Percentiles rank a stretch among this genome's conserved stretches.
Conservation (phyloP, 2,797 vertebrate genomes). For the Chelmon rostratus region DNA sequence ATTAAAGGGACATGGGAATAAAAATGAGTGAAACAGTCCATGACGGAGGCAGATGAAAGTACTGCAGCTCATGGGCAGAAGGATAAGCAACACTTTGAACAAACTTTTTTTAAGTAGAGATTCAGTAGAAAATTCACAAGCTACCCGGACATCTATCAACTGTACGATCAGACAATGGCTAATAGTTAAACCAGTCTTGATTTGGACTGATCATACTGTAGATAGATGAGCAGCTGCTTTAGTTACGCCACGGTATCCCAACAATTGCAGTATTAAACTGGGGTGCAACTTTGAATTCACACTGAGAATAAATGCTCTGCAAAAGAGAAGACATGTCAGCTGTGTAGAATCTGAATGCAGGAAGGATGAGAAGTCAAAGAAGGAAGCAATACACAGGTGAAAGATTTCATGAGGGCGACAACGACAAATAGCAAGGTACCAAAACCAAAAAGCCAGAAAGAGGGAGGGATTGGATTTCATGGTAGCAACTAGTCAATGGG, state of each 20-base stretch:
- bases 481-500: slow-evolving; percentile 5
- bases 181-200: neutral
- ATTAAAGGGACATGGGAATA: slow-evolving; percentile 49
- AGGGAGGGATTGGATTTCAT: neutral
- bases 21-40: slow-evolving; percentile 54
- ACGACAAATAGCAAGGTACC: neutral
- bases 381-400: neutral
- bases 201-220: slow-evolving; percentile 3
- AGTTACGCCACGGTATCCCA: slow-evolving; percentile 15
- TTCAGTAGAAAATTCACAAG: neutral
- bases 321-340: neutral
- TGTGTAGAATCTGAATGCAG: neutral
- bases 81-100: slow-evolving; percentile 5
- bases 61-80: slow-evolving; percentile 1
- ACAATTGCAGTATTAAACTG: slow-evolving; percentile 13
- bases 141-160: neutral
- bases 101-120: slow-evolving; percentile 17
- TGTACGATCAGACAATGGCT: neutral
- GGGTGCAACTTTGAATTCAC: neutral
- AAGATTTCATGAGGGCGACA: neutral
- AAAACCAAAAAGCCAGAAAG: slow-evolving; percentile 10
- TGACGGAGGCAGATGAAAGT: slow-evolving; percentile 38
- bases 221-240: slow-evolving; percentile 6
- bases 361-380: neutral
- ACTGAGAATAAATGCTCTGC: neutral